Base-by-base conservation (phyloP, 1,140 invertebrate genomes). In the Contarinia nasturtii region DNA sequence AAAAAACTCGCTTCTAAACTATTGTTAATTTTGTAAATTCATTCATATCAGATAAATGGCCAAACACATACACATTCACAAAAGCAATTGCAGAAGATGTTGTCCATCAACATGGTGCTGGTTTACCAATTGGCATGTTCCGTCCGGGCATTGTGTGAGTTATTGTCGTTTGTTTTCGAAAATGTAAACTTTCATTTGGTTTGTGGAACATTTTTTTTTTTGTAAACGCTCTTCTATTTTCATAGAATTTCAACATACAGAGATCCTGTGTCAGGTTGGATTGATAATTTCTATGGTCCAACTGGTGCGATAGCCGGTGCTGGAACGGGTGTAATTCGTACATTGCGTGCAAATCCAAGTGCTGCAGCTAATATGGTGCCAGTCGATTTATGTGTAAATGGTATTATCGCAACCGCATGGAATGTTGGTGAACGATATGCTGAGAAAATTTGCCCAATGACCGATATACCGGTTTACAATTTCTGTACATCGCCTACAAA, bases 321-420 rank as follows among this genome's bases (percentile, higher is more conserved):
- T 48, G 81, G 53, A n/a, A 71, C 80, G 47, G 87, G 86, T 22
- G 65, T 90, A 12, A 54, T 90, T 1, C 70, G 79, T 21, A 75
- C 76, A 1, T 60, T 90, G 49, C 71, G 79, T 45, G 80, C 80
- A 50, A 64, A 78, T 48, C 49, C 54, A 11, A 57, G 70, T 1
- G 71, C 73, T 38, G 68, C 73, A 8, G 82, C 86, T 0, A 88
- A 94, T 53, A 67, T 94, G 3, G 80, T 94, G 22, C 90, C 90
- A 0, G 87, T 86, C 0, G 90, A 94, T 67, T 74, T 79, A 50
- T 80, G 80, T 2, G 79, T 88, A n/a, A 88, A 87, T 58, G 75
- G 82, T 36, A 70, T 91, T 38, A 76, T 93, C 36, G 76, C 74
- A 1, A 69, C 76, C 3, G 80, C 80, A 11, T 79, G 77, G 69